These are phyloP conservation scores for Macrochelys suwanniensis DNA, from an alignment of 2,797 vertebrate species.

Conservation along the genomic window DNA sequence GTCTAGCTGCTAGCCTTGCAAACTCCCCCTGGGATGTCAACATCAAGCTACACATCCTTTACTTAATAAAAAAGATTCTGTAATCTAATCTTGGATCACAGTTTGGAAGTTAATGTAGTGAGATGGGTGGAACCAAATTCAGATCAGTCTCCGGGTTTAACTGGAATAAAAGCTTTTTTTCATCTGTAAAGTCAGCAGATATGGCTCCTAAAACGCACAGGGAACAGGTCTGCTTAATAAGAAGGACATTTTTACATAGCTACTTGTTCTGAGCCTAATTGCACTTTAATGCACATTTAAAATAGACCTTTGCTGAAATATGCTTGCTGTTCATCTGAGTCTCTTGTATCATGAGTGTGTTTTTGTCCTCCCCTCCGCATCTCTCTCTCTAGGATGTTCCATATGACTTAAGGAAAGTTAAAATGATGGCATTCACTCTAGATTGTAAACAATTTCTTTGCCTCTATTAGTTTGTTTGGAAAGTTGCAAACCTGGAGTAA, in stretches of 20 bases:
- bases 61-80: not conserved
- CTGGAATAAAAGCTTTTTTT: rapidly evolving
- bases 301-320: not conserved
- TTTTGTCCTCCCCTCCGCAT: not conserved
- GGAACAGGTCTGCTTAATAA: rapidly evolving
- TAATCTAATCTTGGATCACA: not conserved
- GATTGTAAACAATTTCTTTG: not conserved
- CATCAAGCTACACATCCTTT: not conserved
- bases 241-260: not conserved
- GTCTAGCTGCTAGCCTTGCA: not conserved
- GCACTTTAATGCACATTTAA: not conserved
- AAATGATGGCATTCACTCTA: not conserved
- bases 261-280: not conserved
- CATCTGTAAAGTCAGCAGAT: rapidly evolving
- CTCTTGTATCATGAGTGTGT: not conserved
- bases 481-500: constrained; percentile 74
- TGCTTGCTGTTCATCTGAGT: not conserved
- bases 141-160: rapidly evolving
- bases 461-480: constrained; percentile 59
- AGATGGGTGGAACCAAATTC: not conserved
- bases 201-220: not conserved
- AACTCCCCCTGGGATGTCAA: not conserved
- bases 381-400: not conserved
- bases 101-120: not conserved
- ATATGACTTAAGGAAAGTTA: not conserved